Conservation (phyloP, 2,888 invertebrate species). For the Kryphioiulus occultus region DNA sequence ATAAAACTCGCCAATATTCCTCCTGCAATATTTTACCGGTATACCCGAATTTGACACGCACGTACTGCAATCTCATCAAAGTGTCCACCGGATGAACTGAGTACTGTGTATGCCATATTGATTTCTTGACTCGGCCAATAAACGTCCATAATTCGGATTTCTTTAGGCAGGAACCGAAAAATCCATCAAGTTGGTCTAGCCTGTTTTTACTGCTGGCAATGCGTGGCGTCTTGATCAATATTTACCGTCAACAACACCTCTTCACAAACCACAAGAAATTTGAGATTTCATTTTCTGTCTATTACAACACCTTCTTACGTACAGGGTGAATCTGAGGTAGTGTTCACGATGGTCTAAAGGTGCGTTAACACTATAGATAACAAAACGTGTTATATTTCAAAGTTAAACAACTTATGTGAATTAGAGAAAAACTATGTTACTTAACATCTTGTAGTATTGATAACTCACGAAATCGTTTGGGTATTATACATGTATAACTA, state of each 20-base stretch:
- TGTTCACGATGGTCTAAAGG: too few relatives aligned
- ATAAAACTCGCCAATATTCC: too few relatives aligned
- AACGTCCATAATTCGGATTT: slow-evolving; percentile 23
- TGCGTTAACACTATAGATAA: too few relatives aligned
- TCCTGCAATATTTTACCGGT: too few relatives aligned
- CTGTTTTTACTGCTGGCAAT: not conserved
- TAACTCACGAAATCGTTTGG: too few relatives aligned
- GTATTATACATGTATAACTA: too few relatives aligned
- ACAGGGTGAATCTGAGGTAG: not conserved
- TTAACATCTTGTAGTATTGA: too few relatives aligned
- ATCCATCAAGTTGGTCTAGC: slow-evolving; percentile 23
- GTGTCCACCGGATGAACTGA: not conserved
- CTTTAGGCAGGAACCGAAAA: not conserved
- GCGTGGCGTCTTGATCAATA: slow-evolving; percentile 16
- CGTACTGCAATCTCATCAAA: not conserved
- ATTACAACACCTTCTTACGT: not conserved
- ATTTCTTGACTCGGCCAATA: slow-evolving; percentile 1
- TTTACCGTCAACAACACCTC: slow-evolving; percentile 15
- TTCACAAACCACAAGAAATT: not conserved
- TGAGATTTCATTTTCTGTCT: not conserved
- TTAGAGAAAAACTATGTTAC: too few relatives aligned
- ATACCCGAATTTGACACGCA: not conserved
- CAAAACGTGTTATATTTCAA: too few relatives aligned
- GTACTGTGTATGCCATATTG: slow-evolving; percentile 5
- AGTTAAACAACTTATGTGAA: too few relatives aligned